A percentile compares a stretch with the other conserved stretches of the same genome.
Conservation (phyloP, 2,888 invertebrate genomes). For the Trilocha varians region DNA sequence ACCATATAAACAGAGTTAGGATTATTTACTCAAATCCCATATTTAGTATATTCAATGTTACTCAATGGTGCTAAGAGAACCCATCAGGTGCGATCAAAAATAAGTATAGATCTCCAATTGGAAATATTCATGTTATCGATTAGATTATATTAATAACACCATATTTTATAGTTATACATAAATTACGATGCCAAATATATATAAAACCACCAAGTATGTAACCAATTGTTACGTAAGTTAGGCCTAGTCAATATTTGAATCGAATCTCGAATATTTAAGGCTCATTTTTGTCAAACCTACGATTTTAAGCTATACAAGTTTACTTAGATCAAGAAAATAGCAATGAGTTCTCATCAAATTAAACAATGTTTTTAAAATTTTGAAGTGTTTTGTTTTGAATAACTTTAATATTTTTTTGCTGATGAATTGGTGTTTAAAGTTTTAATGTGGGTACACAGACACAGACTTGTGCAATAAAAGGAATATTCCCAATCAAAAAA, state of each 20-base stretch:
- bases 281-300: neutral
- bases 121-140: too few relatives aligned
- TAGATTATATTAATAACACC: too few relatives aligned
- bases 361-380: too few relatives aligned
- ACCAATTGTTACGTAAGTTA: conserved; percentile 42
- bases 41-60: neutral
- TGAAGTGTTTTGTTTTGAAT: too few relatives aligned
- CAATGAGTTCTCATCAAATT: too few relatives aligned
- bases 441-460: too few relatives aligned
- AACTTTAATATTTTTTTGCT: too few relatives aligned
- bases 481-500: too few relatives aligned
- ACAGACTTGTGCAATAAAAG: too few relatives aligned
- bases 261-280: neutral
- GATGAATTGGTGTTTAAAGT: too few relatives aligned
- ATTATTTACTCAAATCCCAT: neutral
- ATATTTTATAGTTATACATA: conserved; percentile 6
- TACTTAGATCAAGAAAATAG: too few relatives aligned
- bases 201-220: conserved; percentile 57
- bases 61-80: neutral
- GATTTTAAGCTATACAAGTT: neutral
- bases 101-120: neutral
- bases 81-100: neutral
- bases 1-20: conserved; percentile 13
- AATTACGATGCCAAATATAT: conserved; percentile 59
- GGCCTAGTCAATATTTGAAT: conserved; percentile 43